These are phyloP conservation scores for Prochilodus magdalenae DNA, from an alignment of 2,113 vertebrate genomes.

Conservation along the genomic window DNA sequence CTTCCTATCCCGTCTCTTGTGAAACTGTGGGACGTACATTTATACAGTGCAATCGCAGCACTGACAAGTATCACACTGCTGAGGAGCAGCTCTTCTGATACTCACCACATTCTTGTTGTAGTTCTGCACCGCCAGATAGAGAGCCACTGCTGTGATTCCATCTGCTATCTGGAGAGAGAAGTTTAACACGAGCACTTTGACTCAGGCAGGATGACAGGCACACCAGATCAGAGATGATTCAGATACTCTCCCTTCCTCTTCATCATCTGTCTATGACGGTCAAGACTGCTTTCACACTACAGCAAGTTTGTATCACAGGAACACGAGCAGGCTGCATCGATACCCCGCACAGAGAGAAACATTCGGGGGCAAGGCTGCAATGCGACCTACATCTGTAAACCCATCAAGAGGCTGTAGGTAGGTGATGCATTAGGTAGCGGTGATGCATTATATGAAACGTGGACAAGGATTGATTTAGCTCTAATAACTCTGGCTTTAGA, in stretches of 20 bases:
- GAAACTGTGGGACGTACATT: neutral
- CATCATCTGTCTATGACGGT: neutral
- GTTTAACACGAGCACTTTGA: neutral
- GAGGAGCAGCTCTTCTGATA: neutral
- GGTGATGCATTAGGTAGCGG: too few species aligned
- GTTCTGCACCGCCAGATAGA: constrained; percentile 91
- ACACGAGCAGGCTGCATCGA: neutral
- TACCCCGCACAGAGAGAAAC: neutral
- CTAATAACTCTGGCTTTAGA: too few species aligned
- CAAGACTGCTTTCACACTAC: neutral
- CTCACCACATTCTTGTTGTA: constrained; percentile 97
- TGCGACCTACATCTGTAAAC: neutral
- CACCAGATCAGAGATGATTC: neutral
- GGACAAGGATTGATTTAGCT: too few species aligned
- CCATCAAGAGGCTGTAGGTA: too few species aligned
- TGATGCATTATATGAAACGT: too few species aligned
- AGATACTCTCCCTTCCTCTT: neutral
- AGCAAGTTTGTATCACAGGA: neutral
- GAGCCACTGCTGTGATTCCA: constrained; percentile 88
- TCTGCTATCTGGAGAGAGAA: constrained; percentile 84
- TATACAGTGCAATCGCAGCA: neutral
- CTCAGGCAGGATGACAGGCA: neutral
- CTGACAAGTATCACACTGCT: neutral
- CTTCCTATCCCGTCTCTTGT: neutral
- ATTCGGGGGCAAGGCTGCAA: neutral